Conservation (phyloP, 2,797 vertebrate genomes). For the Zenarchopterus dispar region DNA sequence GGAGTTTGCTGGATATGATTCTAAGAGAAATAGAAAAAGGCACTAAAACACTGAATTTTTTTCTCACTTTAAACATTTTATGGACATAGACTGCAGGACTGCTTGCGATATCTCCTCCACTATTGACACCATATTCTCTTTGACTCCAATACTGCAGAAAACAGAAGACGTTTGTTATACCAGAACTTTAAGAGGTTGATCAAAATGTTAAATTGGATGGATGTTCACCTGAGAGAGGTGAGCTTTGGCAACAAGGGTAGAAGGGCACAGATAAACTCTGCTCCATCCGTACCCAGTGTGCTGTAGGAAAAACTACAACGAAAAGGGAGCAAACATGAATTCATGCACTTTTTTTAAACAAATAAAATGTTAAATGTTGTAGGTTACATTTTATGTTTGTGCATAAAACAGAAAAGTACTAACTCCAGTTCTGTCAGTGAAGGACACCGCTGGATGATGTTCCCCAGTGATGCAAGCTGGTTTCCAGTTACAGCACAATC, state of each 20-base stretch:
- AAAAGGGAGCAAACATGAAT: slow-evolving; percentile 24
- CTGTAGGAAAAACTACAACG: slow-evolving; percentile 81
- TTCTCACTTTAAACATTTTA: slow-evolving; percentile 55
- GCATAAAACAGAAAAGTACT: slow-evolving; percentile 40
- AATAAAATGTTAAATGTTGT: too few relatives aligned
- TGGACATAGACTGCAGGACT: slow-evolving; percentile 24
- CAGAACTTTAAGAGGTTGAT: neutral
- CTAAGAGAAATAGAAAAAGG: neutral
- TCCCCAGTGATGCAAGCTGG: slow-evolving; percentile 45
- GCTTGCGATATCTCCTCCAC: slow-evolving; percentile 40
- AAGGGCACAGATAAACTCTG: slow-evolving; percentile 68
- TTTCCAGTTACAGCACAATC: slow-evolving; percentile 62
- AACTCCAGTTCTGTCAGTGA: slow-evolving; percentile 84
- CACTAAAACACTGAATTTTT: neutral
- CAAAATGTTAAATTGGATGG: neutral
- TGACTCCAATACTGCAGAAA: slow-evolving; percentile 50
- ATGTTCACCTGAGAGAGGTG: slow-evolving; percentile 81
- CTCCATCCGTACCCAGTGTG: slow-evolving; percentile 70
- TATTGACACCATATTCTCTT: slow-evolving; percentile 17
- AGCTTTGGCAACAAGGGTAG: slow-evolving; percentile 79
- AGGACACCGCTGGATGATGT: slow-evolving; percentile 64
- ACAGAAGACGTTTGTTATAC: neutral
- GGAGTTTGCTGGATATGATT: neutral
- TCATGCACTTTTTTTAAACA: neutral
- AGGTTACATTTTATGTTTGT: neutral